These are phyloP conservation scores for Aphaenogaster rudis DNA, from an alignment of 1,140 invertebrate genomes.

Conservation along the genomic window DNA sequence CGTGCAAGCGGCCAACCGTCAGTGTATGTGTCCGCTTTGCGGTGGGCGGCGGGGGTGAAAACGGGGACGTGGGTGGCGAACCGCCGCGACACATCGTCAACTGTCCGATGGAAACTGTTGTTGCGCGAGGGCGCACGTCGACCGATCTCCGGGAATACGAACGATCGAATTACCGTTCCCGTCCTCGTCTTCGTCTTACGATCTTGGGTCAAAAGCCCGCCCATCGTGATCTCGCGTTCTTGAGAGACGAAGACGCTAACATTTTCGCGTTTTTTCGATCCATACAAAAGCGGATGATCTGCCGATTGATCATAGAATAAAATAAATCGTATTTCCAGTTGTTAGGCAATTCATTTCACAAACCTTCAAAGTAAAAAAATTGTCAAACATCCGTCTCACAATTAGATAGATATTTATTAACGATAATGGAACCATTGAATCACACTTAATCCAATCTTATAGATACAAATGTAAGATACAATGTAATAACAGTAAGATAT, in stretches of 20 bases:
- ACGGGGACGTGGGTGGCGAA: conserved; percentile 67
- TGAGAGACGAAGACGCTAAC: not conserved
- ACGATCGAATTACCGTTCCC: conserved; percentile 66
- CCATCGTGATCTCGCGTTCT: conserved; percentile 7
- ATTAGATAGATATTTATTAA: not conserved
- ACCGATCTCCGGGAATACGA: conserved; percentile 64
- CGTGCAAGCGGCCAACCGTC: conserved; percentile 71
- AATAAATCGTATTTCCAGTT: not conserved
- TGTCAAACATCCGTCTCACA: not conserved
- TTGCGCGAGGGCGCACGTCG: conserved; percentile 51
- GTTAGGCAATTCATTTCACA: not conserved
- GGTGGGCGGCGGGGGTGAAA: conserved; percentile 33
- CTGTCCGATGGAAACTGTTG: conserved; percentile 73
- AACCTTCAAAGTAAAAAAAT: not conserved
- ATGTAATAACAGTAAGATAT: not conserved
- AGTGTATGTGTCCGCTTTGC: conserved; percentile 56
- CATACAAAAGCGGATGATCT: not conserved
- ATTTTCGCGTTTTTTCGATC: not conserved
- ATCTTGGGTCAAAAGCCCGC: conserved; percentile 39
- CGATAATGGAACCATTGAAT: not conserved
- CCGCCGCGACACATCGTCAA: conserved; percentile 81
- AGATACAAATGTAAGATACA: too few relatives aligned
- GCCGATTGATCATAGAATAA: not conserved
- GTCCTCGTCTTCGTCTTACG: conserved; percentile 42
- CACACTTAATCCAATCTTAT: not conserved